Base-by-base conservation (phyloP, 92 coral and sea anemone species). In the Pocillopora grandis region DNA sequence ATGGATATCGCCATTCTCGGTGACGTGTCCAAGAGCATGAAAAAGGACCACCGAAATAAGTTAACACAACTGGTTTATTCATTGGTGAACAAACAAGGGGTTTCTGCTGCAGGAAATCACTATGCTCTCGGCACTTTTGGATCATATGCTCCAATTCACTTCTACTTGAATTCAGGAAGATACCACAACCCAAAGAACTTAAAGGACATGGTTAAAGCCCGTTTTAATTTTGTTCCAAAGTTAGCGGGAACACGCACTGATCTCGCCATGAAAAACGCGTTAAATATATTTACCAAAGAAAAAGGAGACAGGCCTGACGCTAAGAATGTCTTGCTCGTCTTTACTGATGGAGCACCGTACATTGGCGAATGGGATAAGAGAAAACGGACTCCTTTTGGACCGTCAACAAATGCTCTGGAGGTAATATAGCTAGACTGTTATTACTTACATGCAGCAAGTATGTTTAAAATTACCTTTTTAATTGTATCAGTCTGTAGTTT, bases 301-400 rank as follows among this genome's bases (percentile, higher is more conserved):
- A 59, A 59, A 48, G 76, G 76, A 17, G 76, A 72, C 31, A 72
- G 76, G 20, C 59, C 76, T 42, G 27, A 72, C 9, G 76, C 59
- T 10, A 72, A 72, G 52, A 49, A 72, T 48, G 1, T 72, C 60
- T 12, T 72, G 20, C 15, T 72, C 20, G 60, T 72, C 60, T 36
- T 72, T 48, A 72, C 76, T 42, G 76, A 72, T 52, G 76, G 76
- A 48, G n/a, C 13, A 12, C 76, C 42, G 17, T 12, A 0, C 7
- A 62, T 12, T 12, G 18, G 8, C 5, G 14, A 62, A 14, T 12
- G 19, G 19, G 73, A 69, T 69, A 27, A 69, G 4, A 31, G 18
- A 33, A 42, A 14, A 15, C 10, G 2, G 4, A 31, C 12, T 69
- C 73, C 73, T 10, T 33, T 69, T 69, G 18, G 3, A 8, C 13